phyloP scores from a whole-genome alignment of 2,113 vertebrate genomes.

The Proteles cristata region DNA sequence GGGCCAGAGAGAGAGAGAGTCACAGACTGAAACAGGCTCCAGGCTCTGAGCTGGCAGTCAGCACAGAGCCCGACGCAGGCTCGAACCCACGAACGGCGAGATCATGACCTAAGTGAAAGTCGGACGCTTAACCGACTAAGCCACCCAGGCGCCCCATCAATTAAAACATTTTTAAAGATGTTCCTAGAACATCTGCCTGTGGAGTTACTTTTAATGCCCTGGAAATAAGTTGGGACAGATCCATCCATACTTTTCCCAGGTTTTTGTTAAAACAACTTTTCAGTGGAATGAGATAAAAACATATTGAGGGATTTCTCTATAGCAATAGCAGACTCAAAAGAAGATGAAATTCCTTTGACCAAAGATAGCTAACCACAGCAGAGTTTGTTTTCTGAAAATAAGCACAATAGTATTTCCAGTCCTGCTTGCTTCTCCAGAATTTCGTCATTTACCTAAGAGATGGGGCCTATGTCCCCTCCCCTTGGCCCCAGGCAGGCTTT shows the following conservation, averaged over 20 bases:
- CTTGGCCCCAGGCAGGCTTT: not conserved
- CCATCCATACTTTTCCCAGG: not conserved
- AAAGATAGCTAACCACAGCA: not conserved
- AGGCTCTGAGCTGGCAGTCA: too few species aligned
- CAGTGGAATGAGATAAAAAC: not conserved
- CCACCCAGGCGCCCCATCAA: too few species aligned
- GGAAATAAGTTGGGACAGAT: not conserved
- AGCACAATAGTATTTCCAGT: not conserved
- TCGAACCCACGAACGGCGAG: too few species aligned
- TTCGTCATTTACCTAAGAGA: not conserved
- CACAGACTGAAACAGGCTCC: too few species aligned
- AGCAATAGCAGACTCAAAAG: not conserved
- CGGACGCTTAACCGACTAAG: too few species aligned
- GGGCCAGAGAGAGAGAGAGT: too few species aligned
- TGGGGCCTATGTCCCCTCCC: not conserved
- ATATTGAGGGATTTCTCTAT: not conserved
- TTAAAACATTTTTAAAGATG: not conserved
- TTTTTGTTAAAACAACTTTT: slow-evolving; percentile 6
- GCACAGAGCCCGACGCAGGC: too few species aligned
- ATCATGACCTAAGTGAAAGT: too few species aligned
- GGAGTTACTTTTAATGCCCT: not conserved
- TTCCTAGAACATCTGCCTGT: not conserved
- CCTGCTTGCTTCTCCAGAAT: not conserved
- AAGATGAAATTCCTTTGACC: not conserved
- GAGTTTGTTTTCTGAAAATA: not conserved